phyloP scores from a whole-genome alignment of 1,140 invertebrate genomes.

The Cydia strobilella region DNA sequence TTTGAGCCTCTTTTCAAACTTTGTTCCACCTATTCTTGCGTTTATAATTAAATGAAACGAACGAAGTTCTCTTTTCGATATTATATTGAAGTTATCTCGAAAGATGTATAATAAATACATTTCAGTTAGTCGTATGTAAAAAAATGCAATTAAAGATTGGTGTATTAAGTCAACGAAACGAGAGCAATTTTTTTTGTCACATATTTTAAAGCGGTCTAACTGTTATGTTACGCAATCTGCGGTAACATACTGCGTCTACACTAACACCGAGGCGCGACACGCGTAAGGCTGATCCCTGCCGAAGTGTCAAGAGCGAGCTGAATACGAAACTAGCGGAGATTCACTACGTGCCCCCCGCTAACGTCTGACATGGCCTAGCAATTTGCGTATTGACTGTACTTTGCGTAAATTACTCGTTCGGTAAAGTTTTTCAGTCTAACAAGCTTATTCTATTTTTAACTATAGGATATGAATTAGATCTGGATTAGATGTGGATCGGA shows the following conservation, averaged over 20 bases:
- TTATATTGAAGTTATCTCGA: too few species aligned
- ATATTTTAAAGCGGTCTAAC: too few species aligned
- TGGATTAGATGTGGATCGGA: too few species aligned
- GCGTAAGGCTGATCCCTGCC: conserved; percentile 15
- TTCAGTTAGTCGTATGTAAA: too few species aligned
- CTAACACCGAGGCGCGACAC: conserved; percentile 1
- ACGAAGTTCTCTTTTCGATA: too few species aligned
- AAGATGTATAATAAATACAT: too few species aligned
- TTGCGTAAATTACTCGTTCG: conserved; percentile 16
- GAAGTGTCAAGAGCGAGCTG: conserved; percentile 21
- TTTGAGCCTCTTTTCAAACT: too few species aligned
- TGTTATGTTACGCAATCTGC: neutral
- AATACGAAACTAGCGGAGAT: conserved; percentile 27
- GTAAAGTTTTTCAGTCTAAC: neutral
- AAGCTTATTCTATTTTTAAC: neutral
- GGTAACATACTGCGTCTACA: conserved; percentile 10
- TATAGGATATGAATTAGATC: neutral
- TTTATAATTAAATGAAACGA: too few species aligned
- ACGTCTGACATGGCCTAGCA: neutral
- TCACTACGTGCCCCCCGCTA: conserved; percentile 2
- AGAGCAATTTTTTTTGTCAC: too few species aligned
- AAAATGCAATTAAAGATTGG: too few species aligned
- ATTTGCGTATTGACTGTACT: conserved; percentile 11
- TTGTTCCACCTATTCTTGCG: too few species aligned
- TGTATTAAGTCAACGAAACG: too few species aligned